These are phyloP conservation scores for Hafferia zeledoni DNA, from an alignment of 2,797 vertebrate genomes.

Conservation along the genomic window DNA sequence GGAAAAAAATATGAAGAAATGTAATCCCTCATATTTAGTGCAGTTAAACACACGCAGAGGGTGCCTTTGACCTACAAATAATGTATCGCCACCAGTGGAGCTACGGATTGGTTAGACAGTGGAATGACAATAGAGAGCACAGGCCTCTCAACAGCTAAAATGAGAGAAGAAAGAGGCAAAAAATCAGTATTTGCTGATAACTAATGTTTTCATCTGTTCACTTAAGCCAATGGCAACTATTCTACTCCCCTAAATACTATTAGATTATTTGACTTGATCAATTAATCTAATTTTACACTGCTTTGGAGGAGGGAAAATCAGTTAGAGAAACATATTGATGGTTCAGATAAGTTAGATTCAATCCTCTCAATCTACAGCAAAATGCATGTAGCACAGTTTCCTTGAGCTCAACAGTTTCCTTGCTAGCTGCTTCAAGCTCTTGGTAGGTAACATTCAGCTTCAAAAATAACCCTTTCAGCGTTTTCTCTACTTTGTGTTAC, in stretches of 20 bases:
- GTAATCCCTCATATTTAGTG: constrained; percentile 4
- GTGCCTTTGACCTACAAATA: not conserved
- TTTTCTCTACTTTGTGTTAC: not conserved
- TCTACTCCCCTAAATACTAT: not conserved
- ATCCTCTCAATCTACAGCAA: not conserved
- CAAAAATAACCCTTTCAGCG: not conserved
- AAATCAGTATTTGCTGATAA: not conserved
- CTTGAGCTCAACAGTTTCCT: not conserved
- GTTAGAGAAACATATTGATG: not conserved
- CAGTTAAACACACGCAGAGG: constrained; percentile 5
- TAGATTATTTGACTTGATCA: not conserved
- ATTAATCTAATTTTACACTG: constrained; percentile 16
- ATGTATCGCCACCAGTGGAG: not conserved
- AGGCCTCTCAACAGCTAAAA: not conserved
- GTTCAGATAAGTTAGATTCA: constrained; percentile 1
- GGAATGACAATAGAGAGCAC: not conserved
- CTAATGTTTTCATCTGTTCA: not conserved
- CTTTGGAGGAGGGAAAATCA: not conserved
- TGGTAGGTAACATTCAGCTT: not conserved
- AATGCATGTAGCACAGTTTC: not conserved
- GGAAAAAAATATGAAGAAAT: not conserved
- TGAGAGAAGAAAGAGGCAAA: not conserved
- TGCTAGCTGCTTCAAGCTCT: not conserved
- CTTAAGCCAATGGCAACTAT: not conserved
- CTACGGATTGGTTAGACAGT: not conserved